These are phyloP conservation scores for Brachionus calyciflorus DNA, from an alignment of 1,140 invertebrate species.

Conservation along the genomic window DNA sequence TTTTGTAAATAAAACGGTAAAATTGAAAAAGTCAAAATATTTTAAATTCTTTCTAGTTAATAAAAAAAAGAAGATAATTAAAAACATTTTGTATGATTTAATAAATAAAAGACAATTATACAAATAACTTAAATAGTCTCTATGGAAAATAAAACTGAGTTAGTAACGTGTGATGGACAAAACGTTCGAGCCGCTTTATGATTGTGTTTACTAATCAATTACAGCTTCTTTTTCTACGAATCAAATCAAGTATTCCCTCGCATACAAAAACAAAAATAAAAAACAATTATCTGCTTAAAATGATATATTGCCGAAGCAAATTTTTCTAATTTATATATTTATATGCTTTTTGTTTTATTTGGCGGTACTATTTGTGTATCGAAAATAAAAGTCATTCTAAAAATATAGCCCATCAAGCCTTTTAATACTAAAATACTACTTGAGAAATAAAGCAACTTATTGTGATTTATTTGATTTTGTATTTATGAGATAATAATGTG, in stretches of 20 bases:
- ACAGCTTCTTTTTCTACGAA: background rate
- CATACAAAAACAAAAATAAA: too few species aligned
- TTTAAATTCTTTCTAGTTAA: conserved; percentile 10
- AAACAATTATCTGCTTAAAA: too few species aligned
- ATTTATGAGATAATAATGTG: conserved; percentile 37
- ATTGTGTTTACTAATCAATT: conserved; percentile 10
- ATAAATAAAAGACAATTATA: too few species aligned
- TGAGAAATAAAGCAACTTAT: conserved; percentile 22
- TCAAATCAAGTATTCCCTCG: conserved; percentile 15
- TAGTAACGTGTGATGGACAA: background rate
- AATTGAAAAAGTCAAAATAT: background rate
- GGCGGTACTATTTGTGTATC: too few species aligned
- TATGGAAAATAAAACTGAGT: background rate
- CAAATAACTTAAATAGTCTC: conserved; percentile 16
- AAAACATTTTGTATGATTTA: conserved; percentile 11
- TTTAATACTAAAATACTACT: too few species aligned
- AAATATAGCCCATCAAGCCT: background rate
- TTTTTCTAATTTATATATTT: conserved; percentile 16
- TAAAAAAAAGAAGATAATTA: conserved; percentile 1
- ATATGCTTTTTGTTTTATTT: background rate
- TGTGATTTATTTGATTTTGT: conserved; percentile 27
- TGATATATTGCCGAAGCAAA: conserved; percentile 5
- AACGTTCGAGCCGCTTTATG: background rate
- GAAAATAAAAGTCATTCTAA: too few species aligned
- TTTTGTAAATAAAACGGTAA: too few species aligned